Evolutionary conservation across 2,888 invertebrate genomes (phyloP).

Genomic region (Polylopha cassiicola): DNA sequence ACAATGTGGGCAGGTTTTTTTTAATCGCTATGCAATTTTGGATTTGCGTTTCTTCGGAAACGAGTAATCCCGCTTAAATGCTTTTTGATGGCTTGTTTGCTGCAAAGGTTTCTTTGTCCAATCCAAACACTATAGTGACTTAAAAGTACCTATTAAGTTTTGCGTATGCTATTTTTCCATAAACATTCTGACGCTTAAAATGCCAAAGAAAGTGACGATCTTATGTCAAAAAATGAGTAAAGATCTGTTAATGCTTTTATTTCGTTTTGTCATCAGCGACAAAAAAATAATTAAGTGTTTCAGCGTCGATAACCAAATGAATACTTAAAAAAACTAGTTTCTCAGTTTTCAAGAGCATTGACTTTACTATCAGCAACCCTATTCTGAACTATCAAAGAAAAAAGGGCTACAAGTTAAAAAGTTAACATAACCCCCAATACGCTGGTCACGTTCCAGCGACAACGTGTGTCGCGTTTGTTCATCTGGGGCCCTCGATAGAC

Average conservation of each 20-base stretch:
- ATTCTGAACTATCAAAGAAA: slow-evolving; percentile 25
- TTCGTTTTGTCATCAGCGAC: too few relatives aligned
- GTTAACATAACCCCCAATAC: slow-evolving; percentile 36
- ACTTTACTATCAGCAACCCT: slow-evolving; percentile 26
- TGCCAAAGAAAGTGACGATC: too few relatives aligned
- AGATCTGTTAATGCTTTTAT: too few relatives aligned
- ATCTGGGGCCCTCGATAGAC: slow-evolving; percentile 40
- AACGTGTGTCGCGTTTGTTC: slow-evolving; percentile 33
- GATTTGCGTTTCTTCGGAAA: too few relatives aligned
- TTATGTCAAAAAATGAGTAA: too few relatives aligned
- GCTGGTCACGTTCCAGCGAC: slow-evolving; percentile 45
- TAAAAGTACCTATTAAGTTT: too few relatives aligned
- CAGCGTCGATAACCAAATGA: too few relatives aligned
- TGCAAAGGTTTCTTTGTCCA: neutral
- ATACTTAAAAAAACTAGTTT: too few relatives aligned
- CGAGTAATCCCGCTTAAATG: slow-evolving; percentile 15
- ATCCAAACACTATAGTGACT: slow-evolving; percentile 1
- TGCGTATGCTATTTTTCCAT: too few relatives aligned
- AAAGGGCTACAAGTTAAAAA: slow-evolving; percentile 36
- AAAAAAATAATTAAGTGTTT: too few relatives aligned
- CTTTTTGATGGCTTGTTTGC: slow-evolving; percentile 12
- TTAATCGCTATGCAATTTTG: slow-evolving; percentile 9
- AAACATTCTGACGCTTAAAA: too few relatives aligned
- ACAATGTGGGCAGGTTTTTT: slow-evolving; percentile 29
- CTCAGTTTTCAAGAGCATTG: too few relatives aligned